Evolutionary conservation across 2,888 invertebrate genomes (phyloP).

Genomic region (Calameuta filiformis): DNA sequence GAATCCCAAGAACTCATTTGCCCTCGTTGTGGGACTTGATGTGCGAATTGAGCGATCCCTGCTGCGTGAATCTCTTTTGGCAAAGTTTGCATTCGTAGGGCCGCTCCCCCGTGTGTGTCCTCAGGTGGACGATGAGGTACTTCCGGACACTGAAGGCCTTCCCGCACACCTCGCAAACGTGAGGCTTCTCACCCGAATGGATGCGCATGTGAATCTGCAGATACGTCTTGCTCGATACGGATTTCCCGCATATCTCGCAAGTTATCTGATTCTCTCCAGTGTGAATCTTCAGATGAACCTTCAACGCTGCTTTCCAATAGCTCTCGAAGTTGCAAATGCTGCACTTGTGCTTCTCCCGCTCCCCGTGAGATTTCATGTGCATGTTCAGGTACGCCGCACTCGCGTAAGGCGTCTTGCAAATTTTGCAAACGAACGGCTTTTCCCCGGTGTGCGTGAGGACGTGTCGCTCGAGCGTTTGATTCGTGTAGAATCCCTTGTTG

Average conservation of each 20-base stretch:
- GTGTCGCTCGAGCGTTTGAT: slow-evolving; percentile 67
- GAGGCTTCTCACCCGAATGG: slow-evolving; percentile 54
- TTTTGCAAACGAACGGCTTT: slow-evolving; percentile 65
- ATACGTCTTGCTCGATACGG: slow-evolving; percentile 58
- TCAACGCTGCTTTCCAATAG: slow-evolving; percentile 66
- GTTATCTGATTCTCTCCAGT: slow-evolving; percentile 62
- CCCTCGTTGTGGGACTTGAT: slow-evolving; percentile 47
- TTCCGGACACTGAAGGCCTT: slow-evolving; percentile 55
- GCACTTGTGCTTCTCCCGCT: slow-evolving; percentile 57
- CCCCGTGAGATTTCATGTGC: slow-evolving; percentile 68
- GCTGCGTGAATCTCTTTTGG: slow-evolving; percentile 60
- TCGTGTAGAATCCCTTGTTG: slow-evolving; percentile 68
- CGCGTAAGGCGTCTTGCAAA: slow-evolving; percentile 68
- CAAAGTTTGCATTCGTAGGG: slow-evolving; percentile 61
- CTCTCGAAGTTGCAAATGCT: slow-evolving; percentile 64
- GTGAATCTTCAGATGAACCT: slow-evolving; percentile 66
- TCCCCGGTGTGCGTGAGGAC: slow-evolving; percentile 65
- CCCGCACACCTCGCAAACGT: slow-evolving; percentile 54
- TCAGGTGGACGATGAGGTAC: slow-evolving; percentile 53
- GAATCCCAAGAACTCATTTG: slow-evolving; percentile 30
- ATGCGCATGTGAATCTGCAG: slow-evolving; percentile 53
- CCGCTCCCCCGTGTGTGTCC: slow-evolving; percentile 57
- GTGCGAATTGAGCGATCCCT: slow-evolving; percentile 60
- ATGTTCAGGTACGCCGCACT: slow-evolving; percentile 69
- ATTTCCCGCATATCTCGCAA: slow-evolving; percentile 64